Base-by-base conservation (phyloP, 2,113 vertebrate species). In the Ailurus styani region DNA sequence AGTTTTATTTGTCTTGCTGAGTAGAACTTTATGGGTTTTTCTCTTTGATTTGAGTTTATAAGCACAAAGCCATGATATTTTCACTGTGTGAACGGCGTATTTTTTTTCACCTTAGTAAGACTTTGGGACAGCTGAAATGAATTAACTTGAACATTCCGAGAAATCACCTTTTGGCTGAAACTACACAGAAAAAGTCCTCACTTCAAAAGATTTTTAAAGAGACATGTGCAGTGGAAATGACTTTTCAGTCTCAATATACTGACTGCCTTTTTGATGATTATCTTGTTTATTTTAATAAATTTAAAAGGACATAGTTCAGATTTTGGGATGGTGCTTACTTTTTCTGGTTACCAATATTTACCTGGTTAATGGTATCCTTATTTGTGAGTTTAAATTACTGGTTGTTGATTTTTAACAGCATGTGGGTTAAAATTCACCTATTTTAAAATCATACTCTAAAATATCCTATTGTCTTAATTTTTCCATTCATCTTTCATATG, bases 161-260 rank as follows among this genome's bases (percentile, higher is more conserved):
- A 94, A 96, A 96, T 96, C 97, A 97, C 86, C 96, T 97, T 97
- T 91, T 96, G 96, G 90, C 95, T 75, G 47, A 84, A n/a, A 95
- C 88, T 90, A 79, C 60, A 64, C 25, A 91, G 89, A 82, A 81
- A 93, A 95, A 29, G 15, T 93, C 82, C 82, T 88, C 27, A 87
- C 85, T 83, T 97, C 91, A 96, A 93, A 94, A 79, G 75, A 50
- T 52, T 94, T 96, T 90, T 64, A 88, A 81, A 82, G 62, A 96
- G 45, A 78, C n/a, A 52, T 55, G 29, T 93, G 72, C 29, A 52
- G n/a, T 86, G 66, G 93, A 92, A 93, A 90, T 21, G 17, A 50
- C 40, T 70, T 72, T 42, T 84, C 81, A 50, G 25, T 57, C 60
- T 96, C 52, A 77, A 15, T 75, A 40, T 68, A 21, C 72, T 64